Evolutionary conservation across 2,113 vertebrate species (phyloP).

Genomic region (Bungarus multicinctus): DNA sequence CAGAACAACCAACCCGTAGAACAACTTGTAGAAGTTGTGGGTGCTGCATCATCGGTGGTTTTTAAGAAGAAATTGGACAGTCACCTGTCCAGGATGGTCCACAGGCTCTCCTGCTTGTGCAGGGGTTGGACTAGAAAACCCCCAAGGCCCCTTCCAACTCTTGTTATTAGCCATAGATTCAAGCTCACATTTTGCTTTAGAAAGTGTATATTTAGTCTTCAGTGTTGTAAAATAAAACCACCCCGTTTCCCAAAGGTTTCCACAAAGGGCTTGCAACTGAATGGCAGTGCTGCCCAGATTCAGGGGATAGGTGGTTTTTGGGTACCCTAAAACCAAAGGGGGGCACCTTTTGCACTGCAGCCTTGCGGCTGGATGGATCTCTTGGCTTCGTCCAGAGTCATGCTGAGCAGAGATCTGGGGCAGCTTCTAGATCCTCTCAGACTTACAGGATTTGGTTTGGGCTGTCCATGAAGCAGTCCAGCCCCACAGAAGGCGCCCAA

Average conservation of each 20-base stretch:
- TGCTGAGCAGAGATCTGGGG: background rate
- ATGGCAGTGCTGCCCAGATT: background rate
- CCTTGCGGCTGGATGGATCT: background rate
- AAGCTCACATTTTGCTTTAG: no score
- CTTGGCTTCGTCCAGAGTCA: background rate
- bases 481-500: background rate
- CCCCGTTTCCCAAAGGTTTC: background rate
- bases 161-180: background rate
- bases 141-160: background rate
- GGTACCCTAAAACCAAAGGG: background rate
- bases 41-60: no score
- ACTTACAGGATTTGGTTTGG: background rate
- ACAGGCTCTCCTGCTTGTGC: no score
- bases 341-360: background rate
- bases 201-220: background rate
- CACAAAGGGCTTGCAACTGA: background rate
- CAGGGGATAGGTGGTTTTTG: background rate
- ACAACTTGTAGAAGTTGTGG: accelerated
- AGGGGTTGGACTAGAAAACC: background rate
- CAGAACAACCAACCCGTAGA: no score
- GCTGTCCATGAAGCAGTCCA: background rate
- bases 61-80: no score
- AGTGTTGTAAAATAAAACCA: background rate
- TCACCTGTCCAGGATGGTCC: no score
- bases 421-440: background rate